These are phyloP conservation scores for Zaprionus bogoriensis DNA, from an alignment of 2,888 invertebrate species.

Conservation along the genomic window DNA sequence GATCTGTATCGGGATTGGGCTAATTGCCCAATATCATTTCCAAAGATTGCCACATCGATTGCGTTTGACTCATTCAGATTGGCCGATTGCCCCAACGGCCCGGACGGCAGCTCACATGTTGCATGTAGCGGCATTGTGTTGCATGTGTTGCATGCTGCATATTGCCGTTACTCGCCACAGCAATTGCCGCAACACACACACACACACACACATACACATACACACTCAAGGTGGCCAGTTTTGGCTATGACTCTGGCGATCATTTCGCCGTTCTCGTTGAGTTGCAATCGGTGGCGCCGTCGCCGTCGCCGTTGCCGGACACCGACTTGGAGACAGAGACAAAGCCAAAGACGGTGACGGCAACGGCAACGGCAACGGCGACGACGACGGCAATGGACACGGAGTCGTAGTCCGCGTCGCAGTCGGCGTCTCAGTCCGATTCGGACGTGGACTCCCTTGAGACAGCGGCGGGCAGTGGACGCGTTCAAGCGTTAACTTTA, in stretches of 20 bases:
- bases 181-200: slow-evolving; percentile 46
- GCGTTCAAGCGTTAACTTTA: slow-evolving; percentile 55
- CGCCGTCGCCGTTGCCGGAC: slow-evolving; percentile 19
- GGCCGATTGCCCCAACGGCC: slow-evolving; percentile 35
- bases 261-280: slow-evolving; percentile 61
- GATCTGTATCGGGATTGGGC: slow-evolving; percentile 30
- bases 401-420: background rate
- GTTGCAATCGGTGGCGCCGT: slow-evolving; percentile 44
- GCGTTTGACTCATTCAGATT: slow-evolving; percentile 41
- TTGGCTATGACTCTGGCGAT: slow-evolving; percentile 43
- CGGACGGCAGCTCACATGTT: slow-evolving; percentile 34
- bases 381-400: background rate
- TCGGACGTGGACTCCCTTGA: slow-evolving; percentile 21
- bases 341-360: background rate
- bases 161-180: slow-evolving; percentile 35
- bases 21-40: slow-evolving; percentile 39
- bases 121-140: slow-evolving; percentile 31
- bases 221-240: slow-evolving; percentile 43
- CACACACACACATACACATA: background rate
- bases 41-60: slow-evolving; percentile 50
- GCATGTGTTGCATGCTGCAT: slow-evolving; percentile 46
- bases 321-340: slow-evolving; percentile 13
- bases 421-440: slow-evolving; percentile 10
- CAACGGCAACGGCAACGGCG: background rate
- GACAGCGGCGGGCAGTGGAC: slow-evolving; percentile 13